Evolutionary conservation across 2,113 vertebrate genomes (phyloP).

Genomic region (Muscicapa adusta): DNA sequence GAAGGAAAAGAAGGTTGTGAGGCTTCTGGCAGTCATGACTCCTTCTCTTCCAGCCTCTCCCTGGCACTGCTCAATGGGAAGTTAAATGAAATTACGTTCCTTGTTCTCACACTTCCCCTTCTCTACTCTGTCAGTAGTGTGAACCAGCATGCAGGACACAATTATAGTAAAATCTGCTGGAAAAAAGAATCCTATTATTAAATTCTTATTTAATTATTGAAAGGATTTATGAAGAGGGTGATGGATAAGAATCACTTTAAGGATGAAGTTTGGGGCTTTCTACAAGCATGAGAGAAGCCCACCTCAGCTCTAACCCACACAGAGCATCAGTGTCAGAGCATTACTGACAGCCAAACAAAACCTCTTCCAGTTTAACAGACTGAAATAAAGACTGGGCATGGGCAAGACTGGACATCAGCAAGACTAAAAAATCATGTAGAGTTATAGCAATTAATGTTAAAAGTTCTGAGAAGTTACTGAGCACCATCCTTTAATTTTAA

Average conservation of each 20-base stretch:
- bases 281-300: too few relatives aligned
- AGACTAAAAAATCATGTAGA: background rate
- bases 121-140: rapidly evolving
- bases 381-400: background rate
- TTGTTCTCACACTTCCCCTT: background rate
- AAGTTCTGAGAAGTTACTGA: background rate
- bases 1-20: background rate
- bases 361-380: background rate
- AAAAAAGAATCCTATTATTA: background rate
- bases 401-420: background rate
- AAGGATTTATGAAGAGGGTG: background rate
- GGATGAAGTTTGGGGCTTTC: background rate
- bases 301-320: background rate
- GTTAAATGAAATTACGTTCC: background rate
- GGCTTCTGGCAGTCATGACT: background rate
- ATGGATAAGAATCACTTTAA: background rate
- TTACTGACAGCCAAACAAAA: background rate
- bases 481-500: background rate
- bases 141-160: background rate
- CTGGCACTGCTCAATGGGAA: background rate
- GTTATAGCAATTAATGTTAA: background rate
- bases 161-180: background rate
- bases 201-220: background rate
- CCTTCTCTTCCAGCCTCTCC: background rate
- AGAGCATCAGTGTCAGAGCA: background rate